Base-by-base conservation (phyloP, 2,888 invertebrate species). In the Stenotaenia linearis region DNA sequence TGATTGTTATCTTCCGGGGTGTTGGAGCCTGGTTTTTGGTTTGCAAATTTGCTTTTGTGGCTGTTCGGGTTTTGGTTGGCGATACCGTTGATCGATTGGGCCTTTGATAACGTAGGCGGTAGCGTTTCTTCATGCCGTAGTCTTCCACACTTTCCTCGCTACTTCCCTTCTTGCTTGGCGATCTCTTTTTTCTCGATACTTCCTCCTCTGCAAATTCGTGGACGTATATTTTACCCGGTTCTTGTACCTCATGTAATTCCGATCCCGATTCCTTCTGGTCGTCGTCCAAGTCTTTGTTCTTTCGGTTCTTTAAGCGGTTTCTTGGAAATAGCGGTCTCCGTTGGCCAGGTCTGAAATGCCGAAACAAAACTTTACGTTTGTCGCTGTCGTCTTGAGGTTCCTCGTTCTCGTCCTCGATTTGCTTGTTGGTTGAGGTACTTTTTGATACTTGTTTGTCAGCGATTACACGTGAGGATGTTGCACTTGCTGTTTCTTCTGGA, bases 211-310 rank as follows among this genome's bases (percentile, higher is more conserved):
- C 28, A 15, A 69, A 61, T 37, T 61, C 78, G 12, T 61, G 78
- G 0, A 69, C 21, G 4, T 15, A 30, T 21, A 78, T 40, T n/a
- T 18, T 12, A 23, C 30, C 78, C 1, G 78, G 69, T 21, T 61
- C 78, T 37, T 74, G 35, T 0, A 78, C 74, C 30, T 32, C 32
- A 74, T 40, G 18, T 15, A 78, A 35, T 21, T 78, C 78, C 4
- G 69, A 69, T 37, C 78, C 78, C 12, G 78, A n/a, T 37, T 78
- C 78, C 32, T 78, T 32, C n/a, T 78, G 61, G 35, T 78, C 78
- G 12, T 28, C 61, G 15, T 69, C 28, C 12, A 12, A 0, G 1
- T 78, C 30, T 21, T 78, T 35, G n/a, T 69, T 10, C 28, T 78
- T 78, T 35, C 35, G 0, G 18, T 32, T 61, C n/a, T 32, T 28